phyloP scores from a whole-genome alignment of 2,888 invertebrate genomes.

The Rhogogaster chlorosoma region DNA sequence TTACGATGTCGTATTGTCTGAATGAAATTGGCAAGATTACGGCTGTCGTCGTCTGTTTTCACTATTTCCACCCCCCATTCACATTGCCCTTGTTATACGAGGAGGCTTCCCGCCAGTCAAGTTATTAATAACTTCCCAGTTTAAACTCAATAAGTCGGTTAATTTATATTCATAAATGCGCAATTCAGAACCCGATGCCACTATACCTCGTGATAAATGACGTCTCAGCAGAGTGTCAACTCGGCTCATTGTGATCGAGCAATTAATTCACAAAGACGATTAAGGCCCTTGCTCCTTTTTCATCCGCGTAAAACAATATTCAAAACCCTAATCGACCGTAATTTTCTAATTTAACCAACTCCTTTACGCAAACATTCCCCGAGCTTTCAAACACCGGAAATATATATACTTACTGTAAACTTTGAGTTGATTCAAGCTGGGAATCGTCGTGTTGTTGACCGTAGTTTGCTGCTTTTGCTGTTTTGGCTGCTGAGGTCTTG shows the following conservation, averaged over 20 bases:
- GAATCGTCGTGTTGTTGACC: slow-evolving; percentile 75
- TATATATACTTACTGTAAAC: slow-evolving; percentile 82
- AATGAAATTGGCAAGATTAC: slow-evolving; percentile 48
- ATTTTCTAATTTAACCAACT: background rate
- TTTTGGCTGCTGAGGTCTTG: slow-evolving; percentile 74
- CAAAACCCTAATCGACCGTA: background rate
- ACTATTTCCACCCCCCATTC: slow-evolving; percentile 16
- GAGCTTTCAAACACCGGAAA: slow-evolving; percentile 3
- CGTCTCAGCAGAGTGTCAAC: slow-evolving; percentile 47
- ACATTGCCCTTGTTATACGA: background rate
- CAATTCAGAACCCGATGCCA: slow-evolving; percentile 43
- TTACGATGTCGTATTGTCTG: slow-evolving; percentile 5
- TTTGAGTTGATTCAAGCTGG: slow-evolving; percentile 81
- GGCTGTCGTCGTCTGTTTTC: slow-evolving; percentile 41
- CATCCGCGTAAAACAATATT: background rate
- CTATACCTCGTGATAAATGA: slow-evolving; percentile 42
- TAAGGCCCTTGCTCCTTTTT: background rate
- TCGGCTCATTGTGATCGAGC: slow-evolving; percentile 40
- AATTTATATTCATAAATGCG: slow-evolving; percentile 52
- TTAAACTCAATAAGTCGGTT: slow-evolving; percentile 47
- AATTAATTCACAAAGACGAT: slow-evolving; percentile 53
- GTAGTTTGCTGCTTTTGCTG: slow-evolving; percentile 72
- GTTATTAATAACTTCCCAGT: slow-evolving; percentile 38
- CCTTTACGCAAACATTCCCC: background rate
- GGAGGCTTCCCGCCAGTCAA: background rate